Percentiles rank a stretch among this genome's conserved stretches.
Evolutionary conservation across 2,888 invertebrate species (phyloP).

Genomic region (Argyresthia albistria): DNA sequence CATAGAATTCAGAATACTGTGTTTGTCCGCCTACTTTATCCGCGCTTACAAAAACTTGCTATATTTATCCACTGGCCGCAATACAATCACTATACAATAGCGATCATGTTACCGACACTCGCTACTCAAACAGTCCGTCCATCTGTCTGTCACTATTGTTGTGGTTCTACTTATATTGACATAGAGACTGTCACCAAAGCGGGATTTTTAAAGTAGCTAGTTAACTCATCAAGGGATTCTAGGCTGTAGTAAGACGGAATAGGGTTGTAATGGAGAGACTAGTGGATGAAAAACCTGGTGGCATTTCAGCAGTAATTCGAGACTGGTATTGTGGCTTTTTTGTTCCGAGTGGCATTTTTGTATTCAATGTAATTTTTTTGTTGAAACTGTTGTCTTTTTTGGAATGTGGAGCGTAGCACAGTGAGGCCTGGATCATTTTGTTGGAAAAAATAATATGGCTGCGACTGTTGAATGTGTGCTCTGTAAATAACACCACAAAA

Average conservation of each 20-base stretch:
- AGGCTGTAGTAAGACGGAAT: background rate
- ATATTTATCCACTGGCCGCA: background rate
- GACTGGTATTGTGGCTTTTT: background rate
- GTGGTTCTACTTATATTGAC: background rate
- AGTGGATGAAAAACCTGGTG: background rate
- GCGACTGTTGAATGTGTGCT: too few relatives aligned
- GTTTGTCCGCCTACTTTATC: too few relatives aligned
- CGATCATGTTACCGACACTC: conserved; percentile 1
- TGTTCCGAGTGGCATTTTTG: conserved; percentile 1
- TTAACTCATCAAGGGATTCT: background rate
- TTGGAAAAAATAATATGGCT: background rate
- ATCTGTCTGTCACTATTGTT: conserved; percentile 1
- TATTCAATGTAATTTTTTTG: conserved; percentile 1
- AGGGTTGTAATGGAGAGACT: background rate
- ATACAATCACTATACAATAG: background rate
- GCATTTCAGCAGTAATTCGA: background rate
- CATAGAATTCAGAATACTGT: too few relatives aligned
- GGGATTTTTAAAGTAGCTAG: background rate
- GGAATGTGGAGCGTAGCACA: background rate
- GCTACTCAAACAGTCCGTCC: background rate
- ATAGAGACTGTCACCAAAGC: background rate
- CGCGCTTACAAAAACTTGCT: too few relatives aligned
- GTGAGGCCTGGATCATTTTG: background rate
- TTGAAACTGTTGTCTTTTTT: background rate
- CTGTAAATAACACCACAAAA: background rate